These are phyloP conservation scores for Chromis chromis DNA, from an alignment of 2,797 vertebrate genomes.

Conservation along the genomic window DNA sequence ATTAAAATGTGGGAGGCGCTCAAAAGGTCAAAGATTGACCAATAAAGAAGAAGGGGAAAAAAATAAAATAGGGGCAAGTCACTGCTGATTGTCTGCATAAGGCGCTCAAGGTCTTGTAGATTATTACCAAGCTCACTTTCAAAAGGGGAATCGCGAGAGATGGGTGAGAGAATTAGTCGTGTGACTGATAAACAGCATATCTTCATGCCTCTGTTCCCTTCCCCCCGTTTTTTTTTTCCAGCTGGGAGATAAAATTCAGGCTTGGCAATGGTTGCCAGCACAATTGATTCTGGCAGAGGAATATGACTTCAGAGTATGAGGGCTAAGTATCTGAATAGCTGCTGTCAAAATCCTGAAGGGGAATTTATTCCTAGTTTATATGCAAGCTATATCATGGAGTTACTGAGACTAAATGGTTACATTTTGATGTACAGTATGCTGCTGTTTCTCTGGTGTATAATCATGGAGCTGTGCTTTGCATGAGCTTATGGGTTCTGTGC, in stretches of 20 bases:
- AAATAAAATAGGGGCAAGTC: slow-evolving; percentile 6
- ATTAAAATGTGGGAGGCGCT: slow-evolving; percentile 72
- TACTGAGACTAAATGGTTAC: slow-evolving; percentile 65
- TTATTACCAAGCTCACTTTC: slow-evolving; percentile 69
- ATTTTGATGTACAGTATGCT: slow-evolving; percentile 70
- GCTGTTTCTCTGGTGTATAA: slow-evolving; percentile 57
- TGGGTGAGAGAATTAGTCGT: slow-evolving; percentile 62
- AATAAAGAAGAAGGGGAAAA: slow-evolving; percentile 9
- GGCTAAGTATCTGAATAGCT: slow-evolving; percentile 75
- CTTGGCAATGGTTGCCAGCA: slow-evolving; percentile 64
- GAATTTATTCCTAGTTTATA: slow-evolving; percentile 74
- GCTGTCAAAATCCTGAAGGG: slow-evolving; percentile 75
- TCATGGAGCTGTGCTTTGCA: slow-evolving; percentile 42
- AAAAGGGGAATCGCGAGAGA: slow-evolving; percentile 53
- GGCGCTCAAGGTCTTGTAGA: slow-evolving; percentile 67
- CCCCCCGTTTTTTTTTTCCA: slow-evolving; percentile 12
- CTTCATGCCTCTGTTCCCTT: slow-evolving; percentile 42
- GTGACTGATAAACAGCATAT: slow-evolving; percentile 73
- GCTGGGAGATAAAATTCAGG: slow-evolving; percentile 70
- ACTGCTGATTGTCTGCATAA: slow-evolving; percentile 53
- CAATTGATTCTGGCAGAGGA: slow-evolving; percentile 77
- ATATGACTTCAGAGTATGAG: slow-evolving; percentile 62
- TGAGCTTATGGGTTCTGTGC: slow-evolving; percentile 41
- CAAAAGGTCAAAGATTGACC: slow-evolving; percentile 74
- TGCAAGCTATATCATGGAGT: slow-evolving; percentile 67